A percentile compares a stretch with the other conserved stretches of the same genome.
phyloP scores from a whole-genome alignment of 2,888 invertebrate genomes.

The Anthoptus insignis region DNA sequence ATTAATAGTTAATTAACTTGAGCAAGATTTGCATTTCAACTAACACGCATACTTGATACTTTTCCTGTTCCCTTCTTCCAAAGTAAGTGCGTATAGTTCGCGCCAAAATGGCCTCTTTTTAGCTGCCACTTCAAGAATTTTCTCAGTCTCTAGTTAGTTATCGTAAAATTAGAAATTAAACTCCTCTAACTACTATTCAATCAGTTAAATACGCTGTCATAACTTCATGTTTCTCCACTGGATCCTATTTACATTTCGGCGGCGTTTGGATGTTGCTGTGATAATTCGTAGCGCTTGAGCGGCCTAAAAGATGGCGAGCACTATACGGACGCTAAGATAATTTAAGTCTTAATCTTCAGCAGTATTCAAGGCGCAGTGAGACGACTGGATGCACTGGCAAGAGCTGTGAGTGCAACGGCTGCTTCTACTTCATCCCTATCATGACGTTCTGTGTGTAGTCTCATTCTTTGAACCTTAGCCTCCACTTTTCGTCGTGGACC shows the following conservation, averaged over 20 bases:
- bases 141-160: no score
- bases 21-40: conserved; percentile 19
- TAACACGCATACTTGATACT: background rate
- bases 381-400: conserved; percentile 83
- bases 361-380: conserved; percentile 62
- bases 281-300: no score
- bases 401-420: conserved; percentile 90
- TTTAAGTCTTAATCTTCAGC: background rate
- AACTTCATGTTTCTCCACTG: no score
- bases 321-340: conserved; percentile 4
- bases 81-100: background rate
- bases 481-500: conserved; percentile 69
- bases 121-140: background rate
- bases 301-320: background rate
- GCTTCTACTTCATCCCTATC: conserved; percentile 92
- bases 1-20: conserved; percentile 20
- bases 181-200: no score
- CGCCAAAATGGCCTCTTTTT: background rate
- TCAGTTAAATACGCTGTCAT: no score
- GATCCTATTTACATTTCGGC: background rate
- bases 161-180: no score
- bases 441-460: conserved; percentile 75
- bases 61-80: background rate
- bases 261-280: background rate
- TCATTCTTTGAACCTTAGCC: conserved; percentile 56